Base-by-base conservation (phyloP, 2,797 vertebrate genomes). In the Delichon dasypus region DNA sequence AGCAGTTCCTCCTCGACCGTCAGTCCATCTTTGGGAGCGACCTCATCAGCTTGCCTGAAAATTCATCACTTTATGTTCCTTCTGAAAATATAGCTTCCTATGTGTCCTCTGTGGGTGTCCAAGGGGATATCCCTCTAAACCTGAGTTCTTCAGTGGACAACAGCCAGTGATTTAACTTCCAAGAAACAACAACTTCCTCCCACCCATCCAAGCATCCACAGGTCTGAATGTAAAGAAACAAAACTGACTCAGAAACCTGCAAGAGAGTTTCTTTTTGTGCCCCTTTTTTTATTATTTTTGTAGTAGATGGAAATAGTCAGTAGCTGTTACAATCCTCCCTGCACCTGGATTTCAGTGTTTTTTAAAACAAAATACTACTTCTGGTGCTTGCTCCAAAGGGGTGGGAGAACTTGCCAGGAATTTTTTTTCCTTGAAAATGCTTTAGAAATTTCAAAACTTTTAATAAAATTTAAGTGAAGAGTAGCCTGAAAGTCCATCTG, bases 181-280 rank as follows among this genome's bases (percentile, higher is more conserved):
- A 64, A 48, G 66, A 74, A 78, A 54, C 32, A 71, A 3, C 45
- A 27, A 30, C 64, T 94, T 83, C 68, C 32, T 94, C 73, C 68
- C 40, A 72, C 42, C 72, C 70, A 80, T 34, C 75, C 45, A 67
- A 88, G 66, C 54, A 84, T 74, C 66, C 70, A 27, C 85, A 93
- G 75, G 64, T 91, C 93, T 95, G 92, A 97, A 96, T 95, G 94
- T 94, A 89, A 92, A 94, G 90, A 90, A 90, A 94, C 79, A 78
- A 71, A 82, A 76, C 70, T 73, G 88, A 88, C 82, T 96, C 84
- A 68, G 95, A 92, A 94, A 93, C 55, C 27, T 1, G 4, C 23
- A 12, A n/a, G 25, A 67, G 42, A 85, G 45, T 74, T 85, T 55
- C 10, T 92, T 92, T 84, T 58, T 58, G 27, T 58, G 30, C 27